Base-by-base conservation (phyloP, 2,888 invertebrate genomes). In the Rhaphigaster nebulosa region DNA sequence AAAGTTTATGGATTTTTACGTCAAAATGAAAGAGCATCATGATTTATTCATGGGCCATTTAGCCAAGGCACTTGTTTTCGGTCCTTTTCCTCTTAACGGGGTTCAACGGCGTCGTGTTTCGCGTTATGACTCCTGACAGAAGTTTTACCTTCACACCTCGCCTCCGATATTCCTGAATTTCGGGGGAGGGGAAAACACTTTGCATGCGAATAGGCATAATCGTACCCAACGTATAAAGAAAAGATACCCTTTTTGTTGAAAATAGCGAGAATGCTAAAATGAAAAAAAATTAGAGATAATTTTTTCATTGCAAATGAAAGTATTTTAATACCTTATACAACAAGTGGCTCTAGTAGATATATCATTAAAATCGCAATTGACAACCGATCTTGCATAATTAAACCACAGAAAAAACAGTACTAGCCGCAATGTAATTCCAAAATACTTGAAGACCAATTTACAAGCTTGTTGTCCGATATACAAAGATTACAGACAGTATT, bases 31-130 rank as follows among this genome's bases (percentile, higher is more conserved):
- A 84, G 84, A 84, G 84, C 45, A 84, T 84, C 45, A 84, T 84
- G 84, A 84, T 84, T 84, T 84, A 84, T 84, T 84, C 84, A 84
- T 84, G 45, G 84, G 45, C 45, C 84, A 84, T 84, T 84, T 84
- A 84, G 84, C 45, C 34, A 41, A 45, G 84, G 84, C 84, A 84
- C 84, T 84, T 84, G 84, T 84, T 84, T 84, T 84, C 84, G 84
- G 41, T 84, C 84, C 45, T 84, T 84, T 84, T 84, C 84, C 84
- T 84, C n/a, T 84, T 84, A 84, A 84, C 84, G 45, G 84, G 26
- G 41, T 41, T 45, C 84, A 84, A 84, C 26, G 84, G 84, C 84
- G 45, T 84, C 84, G n/a, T 34, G 41, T 84, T 41, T 84, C 84
- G 41, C 34, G 84, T 84, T 84, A 84, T 84, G 84, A 84, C 45